Evolutionary conservation across 2,888 invertebrate genomes (phyloP).

Genomic region (Drosophila anomalata): DNA sequence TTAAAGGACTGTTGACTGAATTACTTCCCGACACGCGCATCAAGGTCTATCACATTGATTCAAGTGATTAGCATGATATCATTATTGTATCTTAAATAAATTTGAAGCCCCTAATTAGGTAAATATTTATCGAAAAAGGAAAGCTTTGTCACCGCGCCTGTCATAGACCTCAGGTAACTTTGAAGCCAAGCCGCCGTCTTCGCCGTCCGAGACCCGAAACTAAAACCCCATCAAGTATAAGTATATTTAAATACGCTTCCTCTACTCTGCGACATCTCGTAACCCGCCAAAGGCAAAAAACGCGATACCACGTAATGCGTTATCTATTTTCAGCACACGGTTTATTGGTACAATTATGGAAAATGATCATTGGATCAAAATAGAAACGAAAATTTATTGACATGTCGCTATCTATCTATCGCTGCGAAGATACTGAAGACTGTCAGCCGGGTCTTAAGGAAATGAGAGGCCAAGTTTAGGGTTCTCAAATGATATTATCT

Average conservation of each 20-base stretch:
- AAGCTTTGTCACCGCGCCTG: conserved; percentile 30
- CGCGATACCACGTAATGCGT: conserved; percentile 34
- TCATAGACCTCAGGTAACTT: conserved; percentile 27
- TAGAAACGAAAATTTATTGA: conserved; percentile 43
- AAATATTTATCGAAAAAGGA: conserved; percentile 43
- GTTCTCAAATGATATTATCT: conserved; percentile 1
- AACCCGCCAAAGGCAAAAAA: conserved; percentile 11
- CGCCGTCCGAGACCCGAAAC: neutral
- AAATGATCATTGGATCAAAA: conserved; percentile 43
- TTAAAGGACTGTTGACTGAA: neutral
- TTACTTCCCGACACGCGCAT: conserved; percentile 39
- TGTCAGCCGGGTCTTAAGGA: conserved; percentile 41
- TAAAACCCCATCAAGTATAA: conserved; percentile 8
- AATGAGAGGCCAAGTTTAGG: conserved; percentile 42
- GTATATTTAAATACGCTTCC: conserved; percentile 26
- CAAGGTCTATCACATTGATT: conserved; percentile 54
- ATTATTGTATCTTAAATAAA: conserved; percentile 25
- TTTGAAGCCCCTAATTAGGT: conserved; percentile 38
- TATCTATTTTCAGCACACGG: conserved; percentile 56
- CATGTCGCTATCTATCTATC: conserved; percentile 60
- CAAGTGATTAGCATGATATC: conserved; percentile 56
- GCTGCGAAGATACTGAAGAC: conserved; percentile 29
- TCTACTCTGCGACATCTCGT: conserved; percentile 22
- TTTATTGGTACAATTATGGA: conserved; percentile 68
- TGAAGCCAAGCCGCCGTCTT: conserved; percentile 37